Evolutionary conservation across 2,113 vertebrate species (phyloP).

Genomic region (Echinops telfairi): DNA sequence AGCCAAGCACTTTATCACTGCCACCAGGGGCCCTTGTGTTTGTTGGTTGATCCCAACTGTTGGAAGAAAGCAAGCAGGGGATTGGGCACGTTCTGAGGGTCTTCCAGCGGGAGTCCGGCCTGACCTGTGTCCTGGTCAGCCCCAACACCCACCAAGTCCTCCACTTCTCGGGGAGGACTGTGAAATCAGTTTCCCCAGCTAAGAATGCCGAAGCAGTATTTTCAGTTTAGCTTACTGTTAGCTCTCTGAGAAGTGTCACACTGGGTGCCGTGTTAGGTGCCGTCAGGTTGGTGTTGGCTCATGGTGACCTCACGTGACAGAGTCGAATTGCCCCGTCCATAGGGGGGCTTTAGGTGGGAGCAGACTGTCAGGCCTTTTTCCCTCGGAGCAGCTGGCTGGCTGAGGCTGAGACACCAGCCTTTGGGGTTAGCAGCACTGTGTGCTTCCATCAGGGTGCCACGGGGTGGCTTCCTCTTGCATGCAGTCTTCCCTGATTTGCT

Average conservation of each 20-base stretch:
- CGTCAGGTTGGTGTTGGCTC: too few species aligned
- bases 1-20: not conserved
- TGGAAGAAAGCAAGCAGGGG: not conserved
- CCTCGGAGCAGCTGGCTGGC: not conserved
- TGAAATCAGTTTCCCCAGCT: not conserved
- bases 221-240: constrained; percentile 6
- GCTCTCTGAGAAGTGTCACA: not conserved
- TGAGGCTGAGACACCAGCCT: not conserved
- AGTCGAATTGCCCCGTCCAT: not conserved
- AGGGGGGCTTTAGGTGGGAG: not conserved
- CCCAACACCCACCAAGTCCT: not conserved
- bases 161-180: not conserved
- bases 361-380: not conserved
- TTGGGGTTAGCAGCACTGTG: not conserved
- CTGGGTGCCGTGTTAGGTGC: not conserved
- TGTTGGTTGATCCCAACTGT: not conserved
- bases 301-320: not conserved
- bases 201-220: not conserved
- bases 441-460: not conserved
- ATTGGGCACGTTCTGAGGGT: not conserved
- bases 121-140: constrained; percentile 4
- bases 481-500: not conserved
- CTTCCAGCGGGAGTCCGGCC: not conserved
- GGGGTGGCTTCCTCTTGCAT: not conserved
- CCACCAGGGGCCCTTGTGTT: not conserved